Conservation (phyloP, 92 coral and sea anemone genomes). For the Metridium senile region DNA sequence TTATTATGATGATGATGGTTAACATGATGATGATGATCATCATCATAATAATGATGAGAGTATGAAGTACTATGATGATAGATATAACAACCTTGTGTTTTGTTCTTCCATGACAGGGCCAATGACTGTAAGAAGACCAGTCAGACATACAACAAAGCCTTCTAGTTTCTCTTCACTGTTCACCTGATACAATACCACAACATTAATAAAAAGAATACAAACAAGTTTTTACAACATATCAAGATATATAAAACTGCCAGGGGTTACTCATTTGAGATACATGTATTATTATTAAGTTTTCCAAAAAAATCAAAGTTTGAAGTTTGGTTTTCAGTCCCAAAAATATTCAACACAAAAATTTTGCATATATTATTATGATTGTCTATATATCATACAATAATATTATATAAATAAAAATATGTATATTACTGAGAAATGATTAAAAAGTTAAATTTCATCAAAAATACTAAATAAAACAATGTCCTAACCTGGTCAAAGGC, state of each 20-base stretch:
- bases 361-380: too few species aligned
- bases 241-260: not conserved
- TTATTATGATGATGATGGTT: too few species aligned
- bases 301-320: too few species aligned
- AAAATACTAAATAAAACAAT: not conserved
- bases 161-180: constrained; percentile 35
- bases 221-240: not conserved
- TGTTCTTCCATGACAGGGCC: constrained; percentile 57
- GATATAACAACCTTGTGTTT: constrained; percentile 7
- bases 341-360: too few species aligned
- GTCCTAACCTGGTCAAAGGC: constrained; percentile 53
- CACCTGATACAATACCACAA: constrained; percentile 26
- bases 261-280: too few species aligned
- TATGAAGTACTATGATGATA: not conserved
- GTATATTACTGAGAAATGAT: not conserved
- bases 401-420: too few species aligned
- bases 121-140: constrained; percentile 32
- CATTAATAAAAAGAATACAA: not conserved
- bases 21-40: too few species aligned
- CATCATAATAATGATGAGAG: too few species aligned
- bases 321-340: too few species aligned
- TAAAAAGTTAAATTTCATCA: not conserved
- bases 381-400: too few species aligned
- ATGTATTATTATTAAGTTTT: too few species aligned
- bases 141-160: constrained; percentile 40